Evolutionary conservation across 2,113 vertebrate species (phyloP), one percentile per base, ranked within the genome.

Genomic region (Cynopterus brachyotis): DNA sequence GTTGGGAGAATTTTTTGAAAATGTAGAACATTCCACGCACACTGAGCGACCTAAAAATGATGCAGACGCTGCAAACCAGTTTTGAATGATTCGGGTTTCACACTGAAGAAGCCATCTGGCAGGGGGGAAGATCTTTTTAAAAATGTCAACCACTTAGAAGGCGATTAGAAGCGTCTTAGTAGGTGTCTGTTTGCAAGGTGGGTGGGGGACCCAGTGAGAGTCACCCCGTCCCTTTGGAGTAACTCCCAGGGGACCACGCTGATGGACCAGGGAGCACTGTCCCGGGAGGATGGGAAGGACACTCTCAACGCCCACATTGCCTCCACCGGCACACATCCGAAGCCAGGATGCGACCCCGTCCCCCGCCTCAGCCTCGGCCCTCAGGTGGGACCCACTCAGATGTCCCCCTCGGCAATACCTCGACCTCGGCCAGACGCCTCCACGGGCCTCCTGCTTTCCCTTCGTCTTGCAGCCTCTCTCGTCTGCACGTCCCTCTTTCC

Each of bases 81-180:
- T 94, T 80, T 69, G 94, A 90, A 94, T 88, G 92, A 93, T 94
- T 97, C 92, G 89, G 47, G 84, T 3, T 94, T 92, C 90, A 96
- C 45, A 85, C 94, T 79, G 88, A 88, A 53, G 92, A 87, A 87
- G 64, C 37, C 84, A 95, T 57, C 30, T 96, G 94, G 96, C 94
- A 87, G 69, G 88, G 78, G 78, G 91, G 76, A 45, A 45, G 92
- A 73, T 67, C 9, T 15, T 66, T 66, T 83, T 85, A 4, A 30
- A 62, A 73, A 73, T 9, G 8, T 30, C 67, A 66, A 11, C 57
- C n/a, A 75, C 57, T 82, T 73, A 45, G 64, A 72, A 82, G 66
- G 76, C 40, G 8, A 73, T 53, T 35, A 28, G 70, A 28, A 62
- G 55, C 75, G 55, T 69, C 89, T 47, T 7, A 53, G n/a, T 24